These are phyloP conservation scores for Magallana gigas DNA, from an alignment of 1,140 invertebrate species.

Conservation along the genomic window DNA sequence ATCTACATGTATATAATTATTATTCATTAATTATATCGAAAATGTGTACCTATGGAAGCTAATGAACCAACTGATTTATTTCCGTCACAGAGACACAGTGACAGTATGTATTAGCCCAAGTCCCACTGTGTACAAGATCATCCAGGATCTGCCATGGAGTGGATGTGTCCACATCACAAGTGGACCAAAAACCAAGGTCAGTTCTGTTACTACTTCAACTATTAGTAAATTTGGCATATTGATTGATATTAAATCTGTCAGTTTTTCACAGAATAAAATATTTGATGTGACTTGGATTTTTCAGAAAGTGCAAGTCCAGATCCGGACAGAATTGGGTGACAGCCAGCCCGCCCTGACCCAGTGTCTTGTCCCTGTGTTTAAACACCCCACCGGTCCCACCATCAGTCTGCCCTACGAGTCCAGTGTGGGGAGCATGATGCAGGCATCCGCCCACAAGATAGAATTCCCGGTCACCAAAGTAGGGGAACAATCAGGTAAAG, in stretches of 20 bases:
- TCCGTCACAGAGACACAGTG: conserved; percentile 8
- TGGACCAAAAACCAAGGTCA: conserved; percentile 41
- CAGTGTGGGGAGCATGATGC: conserved; percentile 25
- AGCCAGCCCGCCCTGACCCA: not conserved
- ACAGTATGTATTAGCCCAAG: conserved; percentile 43
- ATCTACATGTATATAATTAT: not conserved
- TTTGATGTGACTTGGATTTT: not conserved
- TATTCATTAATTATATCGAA: too few relatives aligned
- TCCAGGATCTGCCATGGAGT: conserved; percentile 43
- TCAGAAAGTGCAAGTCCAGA: conserved; percentile 14
- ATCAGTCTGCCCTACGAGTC: conserved; percentile 19
- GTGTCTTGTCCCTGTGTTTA: not conserved
- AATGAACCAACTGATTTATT: not conserved
- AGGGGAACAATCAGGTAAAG: conserved; percentile 38
- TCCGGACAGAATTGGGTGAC: not conserved
- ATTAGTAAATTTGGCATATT: too few relatives aligned
- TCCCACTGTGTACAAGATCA: conserved; percentile 33
- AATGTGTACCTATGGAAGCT: not conserved
- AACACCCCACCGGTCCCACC: not conserved
- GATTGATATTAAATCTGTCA: too few relatives aligned
- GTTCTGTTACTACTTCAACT: not conserved
- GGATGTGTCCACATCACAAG: conserved; percentile 36
- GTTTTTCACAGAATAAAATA: too few relatives aligned
- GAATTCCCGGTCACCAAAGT: conserved; percentile 36
- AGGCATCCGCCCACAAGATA: conserved; percentile 13